Conservation (phyloP, 1,140 invertebrate species). For the Habropoda laboriosa region DNA sequence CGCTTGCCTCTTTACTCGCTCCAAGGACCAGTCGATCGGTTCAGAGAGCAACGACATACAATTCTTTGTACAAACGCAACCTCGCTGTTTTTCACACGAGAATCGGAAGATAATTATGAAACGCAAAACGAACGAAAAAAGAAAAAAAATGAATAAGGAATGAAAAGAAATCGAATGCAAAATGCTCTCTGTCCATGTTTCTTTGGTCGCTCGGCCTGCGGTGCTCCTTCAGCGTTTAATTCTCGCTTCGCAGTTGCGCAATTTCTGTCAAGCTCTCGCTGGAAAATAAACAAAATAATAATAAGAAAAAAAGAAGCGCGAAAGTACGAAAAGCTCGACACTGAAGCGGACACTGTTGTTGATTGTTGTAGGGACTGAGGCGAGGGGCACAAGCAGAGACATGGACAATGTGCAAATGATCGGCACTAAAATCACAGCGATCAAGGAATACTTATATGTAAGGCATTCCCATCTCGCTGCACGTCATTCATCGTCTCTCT, state of each 20-base stretch:
- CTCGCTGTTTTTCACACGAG: too few relatives aligned
- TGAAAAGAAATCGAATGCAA: too few relatives aligned
- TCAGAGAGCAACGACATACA: slow-evolving; percentile 57
- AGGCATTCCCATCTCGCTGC: slow-evolving; percentile 70
- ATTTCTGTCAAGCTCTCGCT: slow-evolving; percentile 55
- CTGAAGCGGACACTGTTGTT: slow-evolving; percentile 78
- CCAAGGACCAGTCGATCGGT: slow-evolving; percentile 50
- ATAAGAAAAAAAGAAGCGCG: slow-evolving; percentile 44
- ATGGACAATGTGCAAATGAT: slow-evolving; percentile 82
- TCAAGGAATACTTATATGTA: slow-evolving; percentile 83
- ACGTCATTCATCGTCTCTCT: slow-evolving; percentile 48
- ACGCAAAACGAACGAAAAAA: not conserved
- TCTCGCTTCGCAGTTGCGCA: slow-evolving; percentile 61
- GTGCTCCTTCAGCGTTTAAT: slow-evolving; percentile 71
- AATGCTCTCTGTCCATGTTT: slow-evolving; percentile 72
- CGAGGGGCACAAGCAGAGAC: slow-evolving; percentile 79
- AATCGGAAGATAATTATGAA: not conserved
- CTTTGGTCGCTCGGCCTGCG: slow-evolving; percentile 77
- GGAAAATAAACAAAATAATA: slow-evolving; percentile 28
- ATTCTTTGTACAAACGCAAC: too few relatives aligned
- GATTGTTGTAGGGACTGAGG: slow-evolving; percentile 80
- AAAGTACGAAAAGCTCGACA: slow-evolving; percentile 60
- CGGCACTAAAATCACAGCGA: slow-evolving; percentile 81
- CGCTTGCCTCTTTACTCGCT: slow-evolving; percentile 43
- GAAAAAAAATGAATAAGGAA: slow-evolving; percentile 8